Conservation (phyloP, 2,797 vertebrate species). For the Parauchenoglanis punctatus region DNA sequence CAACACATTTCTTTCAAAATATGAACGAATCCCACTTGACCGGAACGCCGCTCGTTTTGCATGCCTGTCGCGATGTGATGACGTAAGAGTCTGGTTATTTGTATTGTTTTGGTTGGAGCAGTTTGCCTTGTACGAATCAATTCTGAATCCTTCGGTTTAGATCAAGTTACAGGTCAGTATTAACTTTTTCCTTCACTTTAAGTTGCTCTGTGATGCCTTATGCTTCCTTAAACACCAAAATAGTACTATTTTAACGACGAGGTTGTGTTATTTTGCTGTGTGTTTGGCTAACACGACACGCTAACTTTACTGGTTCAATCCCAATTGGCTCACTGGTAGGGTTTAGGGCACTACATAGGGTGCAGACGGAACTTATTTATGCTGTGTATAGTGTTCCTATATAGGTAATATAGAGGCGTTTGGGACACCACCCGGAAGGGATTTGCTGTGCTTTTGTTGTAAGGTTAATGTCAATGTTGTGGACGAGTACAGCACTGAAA, state of each 20-base stretch:
- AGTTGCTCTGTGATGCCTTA: not conserved
- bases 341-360: not conserved
- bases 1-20: not conserved
- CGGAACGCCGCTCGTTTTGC: not conserved
- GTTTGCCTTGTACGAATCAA: not conserved
- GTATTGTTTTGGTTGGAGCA: conserved; percentile 45
- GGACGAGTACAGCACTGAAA: not conserved
- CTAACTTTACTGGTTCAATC: conserved; percentile 7
- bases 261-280: not conserved
- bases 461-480: not conserved
- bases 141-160: not conserved
- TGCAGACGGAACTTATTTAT: not conserved
- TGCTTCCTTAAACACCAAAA: not conserved
- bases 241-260: not conserved
- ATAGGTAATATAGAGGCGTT: not conserved
- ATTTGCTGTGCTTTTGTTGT: not conserved
- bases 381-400: not conserved
- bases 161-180: conserved; percentile 31
- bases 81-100: conserved; percentile 15
- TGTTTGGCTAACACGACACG: not conserved
- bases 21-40: not conserved
- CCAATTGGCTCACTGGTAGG: not conserved
- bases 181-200: not conserved
- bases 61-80: conserved; percentile 32
- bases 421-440: not conserved